A percentile compares a stretch with the other conserved stretches of the same genome.
phyloP scores from a whole-genome alignment of 2,888 invertebrate genomes.

The Calliopum simillimum region DNA sequence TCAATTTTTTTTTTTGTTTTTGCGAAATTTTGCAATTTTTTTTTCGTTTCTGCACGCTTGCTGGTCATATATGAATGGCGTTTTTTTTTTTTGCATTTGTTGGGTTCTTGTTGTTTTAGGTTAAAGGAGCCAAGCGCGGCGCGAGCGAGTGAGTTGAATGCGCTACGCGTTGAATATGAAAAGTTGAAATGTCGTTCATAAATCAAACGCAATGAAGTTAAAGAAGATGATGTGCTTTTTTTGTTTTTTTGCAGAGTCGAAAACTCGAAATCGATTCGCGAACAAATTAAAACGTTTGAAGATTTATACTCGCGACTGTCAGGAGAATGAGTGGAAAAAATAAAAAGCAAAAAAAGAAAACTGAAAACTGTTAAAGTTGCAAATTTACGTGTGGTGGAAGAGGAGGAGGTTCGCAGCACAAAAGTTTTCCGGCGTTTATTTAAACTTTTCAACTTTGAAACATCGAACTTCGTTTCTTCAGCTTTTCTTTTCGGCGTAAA shows the following conservation, averaged over 20 bases:
- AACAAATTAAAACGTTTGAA: constrained; percentile 66
- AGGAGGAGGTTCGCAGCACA: constrained; percentile 3
- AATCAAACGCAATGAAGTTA: constrained; percentile 16
- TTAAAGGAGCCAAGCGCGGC: background rate
- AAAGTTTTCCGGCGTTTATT: constrained; percentile 49
- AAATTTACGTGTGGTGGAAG: background rate
- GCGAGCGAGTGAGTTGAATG: background rate
- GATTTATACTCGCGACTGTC: constrained; percentile 65
- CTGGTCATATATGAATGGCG: constrained; percentile 4
- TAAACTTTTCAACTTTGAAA: constrained; percentile 23
- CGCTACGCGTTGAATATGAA: background rate
- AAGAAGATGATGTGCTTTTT: too few relatives aligned
- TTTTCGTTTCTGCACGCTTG: background rate
- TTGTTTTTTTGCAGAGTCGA: too few relatives aligned
- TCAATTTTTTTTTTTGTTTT: constrained; percentile 15
- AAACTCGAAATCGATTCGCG: constrained; percentile 60
- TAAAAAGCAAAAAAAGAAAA: background rate
- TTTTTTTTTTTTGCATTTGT: background rate
- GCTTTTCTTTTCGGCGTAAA: too few relatives aligned
- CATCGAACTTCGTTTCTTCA: constrained; percentile 17
- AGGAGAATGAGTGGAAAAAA: constrained; percentile 40
- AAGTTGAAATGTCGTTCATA: constrained; percentile 29
- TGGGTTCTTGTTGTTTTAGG: background rate
- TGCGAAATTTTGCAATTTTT: too few relatives aligned
- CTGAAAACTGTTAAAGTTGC: too few relatives aligned